Evolutionary conservation across 2,797 vertebrate species (phyloP), one percentile per base, ranked within the genome.

Genomic region (Chelmon rostratus): DNA sequence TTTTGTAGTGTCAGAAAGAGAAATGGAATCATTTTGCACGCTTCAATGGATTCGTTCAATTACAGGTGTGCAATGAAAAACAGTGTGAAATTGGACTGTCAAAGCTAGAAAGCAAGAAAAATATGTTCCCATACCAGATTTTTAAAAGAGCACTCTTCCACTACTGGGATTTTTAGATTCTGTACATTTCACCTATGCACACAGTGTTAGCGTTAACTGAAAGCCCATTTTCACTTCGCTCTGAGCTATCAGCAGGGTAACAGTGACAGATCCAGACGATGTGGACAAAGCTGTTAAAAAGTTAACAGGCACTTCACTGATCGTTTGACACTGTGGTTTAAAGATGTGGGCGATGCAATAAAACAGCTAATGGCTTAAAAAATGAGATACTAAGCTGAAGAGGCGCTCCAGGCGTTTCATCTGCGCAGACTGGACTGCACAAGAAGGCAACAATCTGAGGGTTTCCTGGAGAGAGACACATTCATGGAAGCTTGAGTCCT

Each of bases 301-400:
- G 28, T 21, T 59, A n/a, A 65, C 21, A 16, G 15, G 6, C 37
- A 38, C 59, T 70, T 19, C 25, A 19, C 1, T 25, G 62, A 42
- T 42, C 47, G 16, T 21, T 10, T 50, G 2, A 58, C 2, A 4
- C 11, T n/a, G 6, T 18, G 59, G 15, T 66, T 53, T 66, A 35
- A 67, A 76, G n/a, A 31, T 31, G 31, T 49, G 38, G 38, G 46
- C 66, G 56, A 47, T 18, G 12, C 13, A 11, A 49, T 61, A 44
- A 64, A 35, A 19, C 35, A 35, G 61, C 16, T 38, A 44, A 58
- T 62, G 38, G 10, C 33, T 44, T 47, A 9, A 57, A 50, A n/a
- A 44, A 23, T 25, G 10, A 44, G 8, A 37, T 46, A 46, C 5
- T 35, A 8, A 4, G n/a, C 33, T 52, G 58, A 38, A 64, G 13